phyloP scores from a whole-genome alignment of 2,888 invertebrate genomes.

The Lacanobia oleracea region DNA sequence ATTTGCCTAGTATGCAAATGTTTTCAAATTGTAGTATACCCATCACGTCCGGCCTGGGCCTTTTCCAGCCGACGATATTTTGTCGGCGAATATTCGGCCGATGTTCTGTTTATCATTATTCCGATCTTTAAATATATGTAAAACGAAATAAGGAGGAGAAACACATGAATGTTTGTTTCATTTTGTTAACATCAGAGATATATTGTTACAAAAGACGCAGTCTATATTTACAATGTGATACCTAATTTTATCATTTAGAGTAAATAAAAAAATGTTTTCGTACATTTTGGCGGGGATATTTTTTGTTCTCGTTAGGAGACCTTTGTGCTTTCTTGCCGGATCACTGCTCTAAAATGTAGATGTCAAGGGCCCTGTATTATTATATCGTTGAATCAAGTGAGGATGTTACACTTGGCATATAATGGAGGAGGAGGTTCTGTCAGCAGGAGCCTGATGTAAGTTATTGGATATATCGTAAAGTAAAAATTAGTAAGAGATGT shows the following conservation, averaged over 20 bases:
- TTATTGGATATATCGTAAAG: neutral
- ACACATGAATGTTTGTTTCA: slow-evolving; percentile 28
- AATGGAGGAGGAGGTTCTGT: neutral
- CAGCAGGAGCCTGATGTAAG: too few species aligned
- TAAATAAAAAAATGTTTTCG: slow-evolving; percentile 9
- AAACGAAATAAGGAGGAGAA: slow-evolving; percentile 38
- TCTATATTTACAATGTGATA: slow-evolving; percentile 28
- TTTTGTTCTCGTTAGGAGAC: slow-evolving; percentile 28
- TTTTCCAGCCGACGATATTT: slow-evolving; percentile 58
- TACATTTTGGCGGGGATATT: slow-evolving; percentile 10
- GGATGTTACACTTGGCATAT: neutral
- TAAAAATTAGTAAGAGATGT: too few species aligned
- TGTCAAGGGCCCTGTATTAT: slow-evolving; percentile 16
- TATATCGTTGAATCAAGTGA: neutral
- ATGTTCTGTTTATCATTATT: slow-evolving; percentile 57
- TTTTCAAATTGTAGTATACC: slow-evolving; percentile 67
- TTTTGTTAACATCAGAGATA: slow-evolving; percentile 20
- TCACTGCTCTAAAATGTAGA: slow-evolving; percentile 1
- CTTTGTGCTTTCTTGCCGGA: slow-evolving; percentile 4
- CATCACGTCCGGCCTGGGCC: slow-evolving; percentile 50
- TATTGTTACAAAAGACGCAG: slow-evolving; percentile 23
- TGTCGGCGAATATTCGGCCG: slow-evolving; percentile 39
- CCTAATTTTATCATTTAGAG: slow-evolving; percentile 33
- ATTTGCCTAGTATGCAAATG: slow-evolving; percentile 68
- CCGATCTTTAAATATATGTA: slow-evolving; percentile 55